Conservation (phyloP, 2,113 vertebrate species). For the Microtus ochrogaster region DNA sequence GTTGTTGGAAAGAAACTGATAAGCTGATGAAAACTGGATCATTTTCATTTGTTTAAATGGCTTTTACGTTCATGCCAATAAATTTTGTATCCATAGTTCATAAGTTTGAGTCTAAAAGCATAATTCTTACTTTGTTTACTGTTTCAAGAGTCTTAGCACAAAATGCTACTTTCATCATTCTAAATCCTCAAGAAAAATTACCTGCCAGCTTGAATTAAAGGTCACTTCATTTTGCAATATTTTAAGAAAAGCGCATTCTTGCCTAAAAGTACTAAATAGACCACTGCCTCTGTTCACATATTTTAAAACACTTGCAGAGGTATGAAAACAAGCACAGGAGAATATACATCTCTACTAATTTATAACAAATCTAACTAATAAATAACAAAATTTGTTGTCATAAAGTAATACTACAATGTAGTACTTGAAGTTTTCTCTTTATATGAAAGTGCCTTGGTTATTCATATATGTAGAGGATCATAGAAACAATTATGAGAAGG, state of each 20-base stretch:
- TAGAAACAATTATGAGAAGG: background rate
- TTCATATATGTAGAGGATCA: background rate
- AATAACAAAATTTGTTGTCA: too few species aligned
- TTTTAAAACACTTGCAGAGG: background rate
- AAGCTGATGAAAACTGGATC: slow-evolving; percentile 56
- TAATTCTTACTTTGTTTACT: slow-evolving; percentile 67
- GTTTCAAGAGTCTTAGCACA: slow-evolving; percentile 75
- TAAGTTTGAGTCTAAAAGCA: slow-evolving; percentile 65
- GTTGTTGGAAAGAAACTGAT: slow-evolving; percentile 61
- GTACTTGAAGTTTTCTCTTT: background rate
- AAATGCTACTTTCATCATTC: slow-evolving; percentile 73
- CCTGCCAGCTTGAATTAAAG: slow-evolving; percentile 67
- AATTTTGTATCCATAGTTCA: slow-evolving; percentile 68
- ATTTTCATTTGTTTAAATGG: slow-evolving; percentile 76
- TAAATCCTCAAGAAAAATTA: slow-evolving; percentile 71
- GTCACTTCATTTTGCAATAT: slow-evolving; percentile 57
- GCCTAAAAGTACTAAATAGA: background rate
- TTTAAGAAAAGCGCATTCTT: slow-evolving; percentile 19
- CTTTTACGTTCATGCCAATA: slow-evolving; percentile 71
- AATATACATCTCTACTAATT: background rate
- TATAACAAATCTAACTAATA: too few species aligned
- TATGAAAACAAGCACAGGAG: background rate
- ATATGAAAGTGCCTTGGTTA: background rate
- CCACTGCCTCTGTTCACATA: background rate
- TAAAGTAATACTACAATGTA: background rate